Evolutionary conservation across 1,140 invertebrate genomes (phyloP).

Genomic region (Bombus sibiricus): DNA sequence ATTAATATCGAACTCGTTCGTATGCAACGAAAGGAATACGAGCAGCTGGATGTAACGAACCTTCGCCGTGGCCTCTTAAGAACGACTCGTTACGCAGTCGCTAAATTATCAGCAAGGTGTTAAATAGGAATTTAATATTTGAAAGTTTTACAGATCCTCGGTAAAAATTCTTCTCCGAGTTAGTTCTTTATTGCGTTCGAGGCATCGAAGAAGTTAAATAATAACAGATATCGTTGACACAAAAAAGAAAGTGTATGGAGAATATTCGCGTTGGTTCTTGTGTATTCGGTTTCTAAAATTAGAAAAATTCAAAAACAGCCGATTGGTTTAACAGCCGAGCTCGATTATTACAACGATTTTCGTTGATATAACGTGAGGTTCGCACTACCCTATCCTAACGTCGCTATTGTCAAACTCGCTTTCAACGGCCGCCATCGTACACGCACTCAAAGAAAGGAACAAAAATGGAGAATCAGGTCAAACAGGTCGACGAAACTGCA

Average conservation of each 20-base stretch:
- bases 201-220: not conserved
- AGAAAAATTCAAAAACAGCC: too few relatives aligned
- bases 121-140: not conserved
- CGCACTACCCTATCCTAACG: too few relatives aligned
- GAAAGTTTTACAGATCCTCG: not conserved
- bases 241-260: not conserved
- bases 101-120: not conserved
- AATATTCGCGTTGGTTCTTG: too few relatives aligned
- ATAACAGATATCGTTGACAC: not conserved
- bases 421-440: too few relatives aligned
- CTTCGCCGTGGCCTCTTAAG: not conserved
- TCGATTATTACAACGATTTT: too few relatives aligned
- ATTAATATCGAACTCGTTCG: conserved; percentile 7
- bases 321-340: too few relatives aligned
- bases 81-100: not conserved
- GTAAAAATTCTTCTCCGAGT: not conserved
- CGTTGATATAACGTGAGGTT: too few relatives aligned
- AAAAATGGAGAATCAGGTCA: not conserved
- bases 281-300: too few relatives aligned
- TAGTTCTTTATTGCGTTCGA: not conserved
- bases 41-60: not conserved
- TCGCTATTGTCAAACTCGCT: too few relatives aligned
- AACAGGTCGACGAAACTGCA: conserved; percentile 12
- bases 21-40: not conserved
- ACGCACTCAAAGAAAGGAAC: not conserved